Base-by-base conservation (phyloP, 2,888 invertebrate genomes). In the Caenorhabditis sp. region DNA sequence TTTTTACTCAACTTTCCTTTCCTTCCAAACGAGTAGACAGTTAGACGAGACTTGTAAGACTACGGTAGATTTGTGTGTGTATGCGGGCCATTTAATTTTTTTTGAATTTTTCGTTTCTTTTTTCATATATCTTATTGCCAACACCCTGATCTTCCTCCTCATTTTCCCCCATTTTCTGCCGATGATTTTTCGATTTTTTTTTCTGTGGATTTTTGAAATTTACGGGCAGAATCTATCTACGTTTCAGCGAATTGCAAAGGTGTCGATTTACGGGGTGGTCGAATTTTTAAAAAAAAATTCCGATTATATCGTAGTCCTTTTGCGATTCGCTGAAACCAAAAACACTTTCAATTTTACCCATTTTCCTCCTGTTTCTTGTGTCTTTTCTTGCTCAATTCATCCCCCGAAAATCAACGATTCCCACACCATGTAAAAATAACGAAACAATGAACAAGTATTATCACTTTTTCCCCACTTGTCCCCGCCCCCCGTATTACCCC, bases 21-120 rank as follows among this genome's bases (percentile, higher is more conserved):
- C 40, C 40, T 15, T 15, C 6, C 58, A 44, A 69, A 69, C 70
- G 70, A 70, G 70, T 70, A 70, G 70, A 61, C 24, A 24, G 6
- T 24, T 40, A 24, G 22, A 24, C 22, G 61, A n/a, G n/a, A n/a
- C n/a, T n/a, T n/a, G n/a, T n/a, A n/a, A 61, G 61, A 61, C 64
- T 72, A 72, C 72, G 64, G 72, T 72, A 72, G 56, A 11, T 40
- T 40, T 28, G 6, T 35, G n/a, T 18, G 13, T 32, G 18, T 24
- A 22, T 40, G 60, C 60, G 60, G 60, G 60, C 32, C 13, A 15
- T 26, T 18, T 47, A 9, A 18, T 13, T 26, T 15, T 15, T n/a
- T n/a, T n/a, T n/a, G n/a, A n/a, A 32, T 24, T 61, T 40, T 5
- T 40, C 20, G 24, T 11, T 13, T 22, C 5, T 13, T 24, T 20